phyloP scores from a whole-genome alignment of 2,888 invertebrate species.

The Malthinus seriepunctatus region DNA sequence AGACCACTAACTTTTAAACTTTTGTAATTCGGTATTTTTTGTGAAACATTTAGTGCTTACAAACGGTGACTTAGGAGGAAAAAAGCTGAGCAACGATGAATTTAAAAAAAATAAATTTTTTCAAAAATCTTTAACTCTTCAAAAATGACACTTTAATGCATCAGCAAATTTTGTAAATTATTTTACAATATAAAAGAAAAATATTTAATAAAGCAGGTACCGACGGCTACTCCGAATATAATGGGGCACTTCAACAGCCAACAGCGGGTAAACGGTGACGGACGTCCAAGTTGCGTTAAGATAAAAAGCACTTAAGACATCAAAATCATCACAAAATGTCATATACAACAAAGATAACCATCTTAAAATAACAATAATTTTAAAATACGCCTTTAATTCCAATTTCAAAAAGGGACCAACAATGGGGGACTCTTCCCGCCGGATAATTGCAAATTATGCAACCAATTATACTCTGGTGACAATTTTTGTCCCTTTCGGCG shows the following conservation, averaged over 20 bases:
- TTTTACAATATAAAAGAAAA: constrained; percentile 6
- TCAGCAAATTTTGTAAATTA: constrained; percentile 6
- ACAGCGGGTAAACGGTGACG: constrained; percentile 18
- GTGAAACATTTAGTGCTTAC: constrained; percentile 38
- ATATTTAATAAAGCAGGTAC: constrained; percentile 19
- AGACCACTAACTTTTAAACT: no score
- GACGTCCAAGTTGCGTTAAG: constrained; percentile 24
- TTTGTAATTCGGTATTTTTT: no score
- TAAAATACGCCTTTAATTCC: neutral
- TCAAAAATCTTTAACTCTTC: constrained; percentile 18
- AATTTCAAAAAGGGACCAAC: neutral
- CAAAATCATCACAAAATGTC: constrained; percentile 27
- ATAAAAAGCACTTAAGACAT: constrained; percentile 30
- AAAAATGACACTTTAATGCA: neutral
- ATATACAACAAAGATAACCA: constrained; percentile 23
- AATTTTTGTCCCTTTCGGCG: neutral
- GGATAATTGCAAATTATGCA: neutral
- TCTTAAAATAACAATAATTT: constrained; percentile 28
- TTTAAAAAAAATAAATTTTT: neutral
- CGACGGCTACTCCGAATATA: constrained; percentile 20
- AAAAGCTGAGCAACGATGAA: constrained; percentile 36
- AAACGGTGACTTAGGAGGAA: constrained; percentile 33
- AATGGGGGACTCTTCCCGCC: neutral
- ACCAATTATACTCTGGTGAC: neutral
- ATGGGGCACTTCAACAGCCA: constrained; percentile 21